These are phyloP conservation scores for Echinops telfairi DNA, from an alignment of 2,113 vertebrate species.

Conservation along the genomic window DNA sequence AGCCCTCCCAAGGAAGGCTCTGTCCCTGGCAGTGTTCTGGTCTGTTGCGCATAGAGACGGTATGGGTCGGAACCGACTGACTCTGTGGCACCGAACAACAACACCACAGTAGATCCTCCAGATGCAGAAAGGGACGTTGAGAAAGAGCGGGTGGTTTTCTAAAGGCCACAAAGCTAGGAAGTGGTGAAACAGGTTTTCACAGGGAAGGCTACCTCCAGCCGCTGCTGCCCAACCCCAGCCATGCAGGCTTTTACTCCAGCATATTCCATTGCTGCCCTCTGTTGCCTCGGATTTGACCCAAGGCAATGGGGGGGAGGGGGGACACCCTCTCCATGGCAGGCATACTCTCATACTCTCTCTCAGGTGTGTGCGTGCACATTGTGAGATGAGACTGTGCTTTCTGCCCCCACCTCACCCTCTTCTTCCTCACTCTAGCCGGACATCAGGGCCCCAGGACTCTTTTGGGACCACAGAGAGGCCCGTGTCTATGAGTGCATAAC, in stretches of 20 bases:
- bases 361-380: neutral
- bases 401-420: neutral
- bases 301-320: neutral
- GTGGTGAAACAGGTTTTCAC: constrained; percentile 59
- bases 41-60: no score
- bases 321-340: neutral
- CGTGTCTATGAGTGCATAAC: neutral
- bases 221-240: neutral
- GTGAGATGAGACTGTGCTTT: neutral
- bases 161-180: constrained; percentile 27
- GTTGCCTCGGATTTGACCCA: constrained; percentile 7
- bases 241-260: neutral
- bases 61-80: no score
- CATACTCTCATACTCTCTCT: accelerated
- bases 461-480: neutral
- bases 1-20: no score
- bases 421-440: neutral
- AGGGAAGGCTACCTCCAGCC: neutral
- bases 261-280: neutral
- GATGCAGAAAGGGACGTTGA: constrained; percentile 31
- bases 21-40: no score
- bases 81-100: no score
- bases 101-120: neutral
- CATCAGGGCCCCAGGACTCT: neutral
- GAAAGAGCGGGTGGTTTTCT: constrained; percentile 1